Evolutionary conservation across 2,888 invertebrate genomes (phyloP), one percentile per base, ranked within the genome.

Genomic region (Ctenicera cuprea): DNA sequence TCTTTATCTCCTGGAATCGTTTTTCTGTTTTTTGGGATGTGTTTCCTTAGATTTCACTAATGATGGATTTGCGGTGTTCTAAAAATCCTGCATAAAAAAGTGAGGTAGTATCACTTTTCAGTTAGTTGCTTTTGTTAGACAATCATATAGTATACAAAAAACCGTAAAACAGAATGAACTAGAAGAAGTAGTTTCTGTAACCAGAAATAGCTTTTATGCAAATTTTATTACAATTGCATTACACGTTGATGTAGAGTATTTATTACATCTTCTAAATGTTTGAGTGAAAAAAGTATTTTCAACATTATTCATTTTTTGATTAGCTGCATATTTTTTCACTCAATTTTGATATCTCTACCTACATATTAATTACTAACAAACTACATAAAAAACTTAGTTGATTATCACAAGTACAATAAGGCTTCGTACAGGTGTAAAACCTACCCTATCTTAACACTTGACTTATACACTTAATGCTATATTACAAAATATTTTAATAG

Each of bases 391-490:
- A 69, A 73, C 43, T 73, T 68, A 64, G 30, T 54, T 74, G 67
- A 77, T 81, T 83, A 83, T 83, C 82, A 83, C 83, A 83, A 83
- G 82, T 80, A 82, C 78, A 82, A 79, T 83, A 83, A 83, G 83
- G 83, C 83, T 81, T 74, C 79, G 73, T 79, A 79, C 79, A 77
- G 79, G 77, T 78, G 78, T 74, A 67, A 71, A 65, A 69, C 41
- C 68, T 73, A 73, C 54, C 59, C 63, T 68, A 63, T 52, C 62
- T 22, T 63, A 69, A 68, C 63, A 64, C 50, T 64, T 71, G 52
- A 57, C 50, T 62, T 52, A 64, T 48, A 57, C 59, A 59, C 38
- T 59, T 59, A 57, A 14, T 54, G 20, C 52, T 59, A 59, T 38
- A 38, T 65, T 69, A 73, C 50, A 67, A 68, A 63, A 73, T 73